phyloP scores from a whole-genome alignment of 2,797 vertebrate species.

The Calcarius lapponicus region DNA sequence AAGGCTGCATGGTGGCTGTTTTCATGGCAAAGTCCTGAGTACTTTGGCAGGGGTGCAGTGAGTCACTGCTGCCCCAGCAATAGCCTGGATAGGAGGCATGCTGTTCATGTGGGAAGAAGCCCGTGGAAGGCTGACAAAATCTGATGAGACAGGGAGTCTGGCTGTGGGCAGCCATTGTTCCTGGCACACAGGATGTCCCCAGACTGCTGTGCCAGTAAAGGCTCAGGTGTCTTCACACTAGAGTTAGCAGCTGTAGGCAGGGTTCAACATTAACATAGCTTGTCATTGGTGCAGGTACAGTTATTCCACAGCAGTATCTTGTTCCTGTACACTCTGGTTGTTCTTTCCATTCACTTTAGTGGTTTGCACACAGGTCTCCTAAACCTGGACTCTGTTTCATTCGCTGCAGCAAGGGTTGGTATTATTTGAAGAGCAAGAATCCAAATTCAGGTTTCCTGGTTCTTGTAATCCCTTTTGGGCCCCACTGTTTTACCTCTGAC shows the following conservation, averaged over 20 bases:
- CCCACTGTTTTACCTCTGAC: not conserved
- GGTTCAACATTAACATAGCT: not conserved
- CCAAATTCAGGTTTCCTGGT: not conserved
- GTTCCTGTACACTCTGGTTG: not conserved
- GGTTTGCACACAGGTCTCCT: not conserved
- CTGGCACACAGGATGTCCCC: not conserved
- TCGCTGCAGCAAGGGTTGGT: not conserved
- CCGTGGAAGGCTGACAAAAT: not conserved
- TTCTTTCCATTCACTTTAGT: not conserved
- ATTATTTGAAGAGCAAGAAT: not conserved
- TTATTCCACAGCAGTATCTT: not conserved
- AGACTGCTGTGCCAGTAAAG: not conserved
- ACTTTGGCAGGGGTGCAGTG: not conserved
- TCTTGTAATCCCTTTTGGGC: not conserved
- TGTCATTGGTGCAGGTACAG: not conserved
- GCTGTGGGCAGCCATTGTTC: not conserved
- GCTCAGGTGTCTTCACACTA: not conserved
- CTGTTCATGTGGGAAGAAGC: not conserved
- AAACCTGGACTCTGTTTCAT: not conserved
- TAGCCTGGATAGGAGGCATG: rapidly evolving
- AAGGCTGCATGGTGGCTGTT: not conserved
- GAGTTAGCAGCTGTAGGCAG: not conserved
- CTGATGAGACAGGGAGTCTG: not conserved
- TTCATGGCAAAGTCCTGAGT: not conserved
- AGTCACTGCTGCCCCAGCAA: not conserved